Evolutionary conservation across 2,888 invertebrate genomes (phyloP).

Genomic region (Nephrotoma appendiculata): DNA sequence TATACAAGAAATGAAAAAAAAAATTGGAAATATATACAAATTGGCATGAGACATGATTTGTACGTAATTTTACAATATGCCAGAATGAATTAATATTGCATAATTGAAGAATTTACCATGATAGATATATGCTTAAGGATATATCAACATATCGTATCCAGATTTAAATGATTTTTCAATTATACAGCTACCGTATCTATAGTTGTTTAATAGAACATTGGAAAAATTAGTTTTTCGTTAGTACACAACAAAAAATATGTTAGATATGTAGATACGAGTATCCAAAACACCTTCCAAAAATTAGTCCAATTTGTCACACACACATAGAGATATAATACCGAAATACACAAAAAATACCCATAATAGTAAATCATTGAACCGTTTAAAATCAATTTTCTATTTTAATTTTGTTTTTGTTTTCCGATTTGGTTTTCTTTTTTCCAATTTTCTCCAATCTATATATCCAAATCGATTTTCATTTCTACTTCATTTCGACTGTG

Average conservation of each 20-base stretch:
- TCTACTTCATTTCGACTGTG: background rate
- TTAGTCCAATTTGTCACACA: background rate
- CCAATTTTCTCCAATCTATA: background rate
- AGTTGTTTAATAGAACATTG: background rate
- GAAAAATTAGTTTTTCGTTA: background rate
- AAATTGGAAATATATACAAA: background rate
- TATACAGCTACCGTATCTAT: background rate
- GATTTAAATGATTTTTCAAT: background rate
- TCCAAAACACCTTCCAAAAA: background rate
- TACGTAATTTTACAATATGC: background rate
- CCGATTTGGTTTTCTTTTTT: background rate
- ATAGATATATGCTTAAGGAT: background rate
- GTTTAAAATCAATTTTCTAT: background rate
- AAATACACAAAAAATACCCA: background rate
- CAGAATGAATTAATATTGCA: background rate
- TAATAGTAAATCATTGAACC: background rate
- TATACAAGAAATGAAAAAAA: background rate
- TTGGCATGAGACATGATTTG: background rate
- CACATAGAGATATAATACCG: background rate
- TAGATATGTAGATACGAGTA: background rate
- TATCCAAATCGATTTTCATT: background rate
- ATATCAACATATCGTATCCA: background rate
- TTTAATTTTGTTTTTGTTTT: background rate
- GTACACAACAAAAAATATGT: background rate
- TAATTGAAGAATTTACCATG: background rate